These are phyloP conservation scores for Xiphophorus birchmanni DNA, from an alignment of 2,797 vertebrate species.

Conservation along the genomic window DNA sequence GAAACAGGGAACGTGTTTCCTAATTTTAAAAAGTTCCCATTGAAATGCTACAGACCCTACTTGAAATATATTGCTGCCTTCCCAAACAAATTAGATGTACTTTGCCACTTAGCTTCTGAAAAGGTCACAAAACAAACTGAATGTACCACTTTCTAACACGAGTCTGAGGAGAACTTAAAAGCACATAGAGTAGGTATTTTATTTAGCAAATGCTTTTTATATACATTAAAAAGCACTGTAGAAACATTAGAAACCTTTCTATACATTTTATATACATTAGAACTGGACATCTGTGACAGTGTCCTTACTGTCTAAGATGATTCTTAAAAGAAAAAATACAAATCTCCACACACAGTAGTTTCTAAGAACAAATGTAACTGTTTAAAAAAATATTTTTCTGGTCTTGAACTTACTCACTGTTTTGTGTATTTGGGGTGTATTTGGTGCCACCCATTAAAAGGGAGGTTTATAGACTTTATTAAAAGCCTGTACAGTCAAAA, in stretches of 20 bases:
- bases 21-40: background rate
- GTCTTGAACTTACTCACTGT: background rate
- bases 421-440: background rate
- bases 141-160: background rate
- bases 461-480: background rate
- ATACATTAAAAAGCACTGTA: background rate
- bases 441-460: background rate
- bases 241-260: no score
- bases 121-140: slow-evolving; percentile 28
- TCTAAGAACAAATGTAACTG: background rate
- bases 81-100: slow-evolving; percentile 17
- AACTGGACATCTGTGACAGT: background rate
- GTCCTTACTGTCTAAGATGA: background rate
- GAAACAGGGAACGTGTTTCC: background rate
- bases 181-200: background rate
- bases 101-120: slow-evolving; percentile 20
- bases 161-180: background rate
- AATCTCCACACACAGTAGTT: background rate
- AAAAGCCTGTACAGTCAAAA: background rate
- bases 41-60: slow-evolving; percentile 33
- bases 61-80: slow-evolving; percentile 23
- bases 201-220: no score
- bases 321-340: background rate
- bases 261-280: background rate
- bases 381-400: background rate